Evolutionary conservation across 2,113 vertebrate genomes (phyloP).

Genomic region (Oryzias melastigma): DNA sequence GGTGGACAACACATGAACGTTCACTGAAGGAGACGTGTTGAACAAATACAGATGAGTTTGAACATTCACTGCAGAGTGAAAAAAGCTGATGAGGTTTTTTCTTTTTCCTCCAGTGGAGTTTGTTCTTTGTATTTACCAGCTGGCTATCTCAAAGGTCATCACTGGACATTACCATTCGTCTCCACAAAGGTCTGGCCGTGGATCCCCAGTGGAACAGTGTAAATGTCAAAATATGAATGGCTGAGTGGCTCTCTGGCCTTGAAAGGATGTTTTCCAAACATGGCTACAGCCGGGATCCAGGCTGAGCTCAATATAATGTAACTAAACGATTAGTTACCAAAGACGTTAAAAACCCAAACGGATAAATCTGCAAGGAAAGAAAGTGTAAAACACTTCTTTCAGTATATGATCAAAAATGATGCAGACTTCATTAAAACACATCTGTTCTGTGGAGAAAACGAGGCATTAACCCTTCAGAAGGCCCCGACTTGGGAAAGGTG

Average conservation of each 20-base stretch:
- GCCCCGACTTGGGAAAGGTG: slow-evolving; percentile 42
- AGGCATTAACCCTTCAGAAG: slow-evolving; percentile 11
- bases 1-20: too few species aligned
- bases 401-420: background rate
- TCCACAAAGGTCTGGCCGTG: slow-evolving; percentile 23
- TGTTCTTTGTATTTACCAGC: slow-evolving; percentile 37
- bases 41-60: background rate
- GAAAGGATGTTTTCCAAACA: slow-evolving; percentile 21
- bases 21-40: too few species aligned
- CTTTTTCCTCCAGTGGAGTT: background rate
- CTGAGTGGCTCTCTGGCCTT: slow-evolving; percentile 15
- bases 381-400: background rate
- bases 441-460: slow-evolving; percentile 13
- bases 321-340: too few species aligned
- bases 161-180: slow-evolving; percentile 40
- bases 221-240: slow-evolving; percentile 63
- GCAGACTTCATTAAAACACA: slow-evolving; percentile 1
- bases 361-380: background rate
- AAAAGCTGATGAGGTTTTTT: background rate
- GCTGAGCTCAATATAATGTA: too few species aligned
- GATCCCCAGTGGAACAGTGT: slow-evolving; percentile 33
- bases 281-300: background rate
- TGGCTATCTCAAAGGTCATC: slow-evolving; percentile 55
- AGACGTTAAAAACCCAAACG: too few species aligned
- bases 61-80: background rate